Percentiles rank a stretch among this genome's conserved stretches.
Conservation (phyloP, 1,140 invertebrate species). For the Chlorops oryzae region DNA sequence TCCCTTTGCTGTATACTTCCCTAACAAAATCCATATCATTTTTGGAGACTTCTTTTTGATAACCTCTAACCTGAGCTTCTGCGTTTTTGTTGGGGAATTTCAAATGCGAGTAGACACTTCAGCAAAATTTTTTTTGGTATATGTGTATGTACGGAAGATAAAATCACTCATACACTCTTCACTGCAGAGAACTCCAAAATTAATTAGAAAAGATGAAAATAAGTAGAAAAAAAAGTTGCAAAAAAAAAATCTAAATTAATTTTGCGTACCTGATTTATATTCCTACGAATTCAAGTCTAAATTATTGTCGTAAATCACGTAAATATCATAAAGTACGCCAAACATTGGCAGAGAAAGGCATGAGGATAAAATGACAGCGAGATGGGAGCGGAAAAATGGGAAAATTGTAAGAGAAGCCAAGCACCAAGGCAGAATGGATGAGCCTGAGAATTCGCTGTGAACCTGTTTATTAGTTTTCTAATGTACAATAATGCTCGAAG, state of each 20-base stretch:
- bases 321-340: constrained; percentile 17
- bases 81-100: too few species aligned
- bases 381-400: not conserved
- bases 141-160: too few species aligned
- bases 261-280: constrained; percentile 8
- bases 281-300: not conserved
- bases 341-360: not conserved
- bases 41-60: too few species aligned
- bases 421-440: constrained; percentile 3
- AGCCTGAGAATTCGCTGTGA: constrained; percentile 12
- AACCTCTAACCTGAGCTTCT: too few species aligned
- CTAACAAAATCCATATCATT: too few species aligned
- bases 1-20: too few species aligned
- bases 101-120: too few species aligned
- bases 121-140: too few species aligned
- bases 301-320: constrained; percentile 20
- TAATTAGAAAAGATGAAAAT: too few species aligned
- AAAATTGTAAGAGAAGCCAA: constrained; percentile 4
- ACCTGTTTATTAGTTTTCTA: constrained; percentile 20
- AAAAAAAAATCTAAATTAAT: not conserved
- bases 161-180: too few species aligned
- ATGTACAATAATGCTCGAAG: constrained; percentile 13
- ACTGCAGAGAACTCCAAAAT: too few species aligned
- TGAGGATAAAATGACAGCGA: not conserved
- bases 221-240: too few species aligned